A percentile compares a stretch with the other conserved stretches of the same genome.
Evolutionary conservation across 2,888 invertebrate species (phyloP).

Genomic region (Parnassius glacialis): DNA sequence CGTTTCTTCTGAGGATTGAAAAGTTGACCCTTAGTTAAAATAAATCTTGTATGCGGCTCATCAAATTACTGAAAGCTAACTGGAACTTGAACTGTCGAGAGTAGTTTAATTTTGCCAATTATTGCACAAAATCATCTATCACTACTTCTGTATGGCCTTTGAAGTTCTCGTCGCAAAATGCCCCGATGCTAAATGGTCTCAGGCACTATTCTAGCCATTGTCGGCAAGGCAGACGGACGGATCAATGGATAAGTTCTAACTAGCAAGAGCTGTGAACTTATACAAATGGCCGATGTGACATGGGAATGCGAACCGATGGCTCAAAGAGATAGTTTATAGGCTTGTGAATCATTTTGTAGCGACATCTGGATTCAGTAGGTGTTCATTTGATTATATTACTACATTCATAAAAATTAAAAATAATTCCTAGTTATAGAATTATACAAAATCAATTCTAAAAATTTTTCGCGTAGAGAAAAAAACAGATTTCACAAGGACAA

Average conservation of each 20-base stretch:
- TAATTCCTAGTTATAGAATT: too few relatives aligned
- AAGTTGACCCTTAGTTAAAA: too few relatives aligned
- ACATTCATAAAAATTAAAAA: too few relatives aligned
- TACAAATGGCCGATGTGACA: conserved; percentile 57
- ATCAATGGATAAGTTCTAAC: conserved; percentile 65
- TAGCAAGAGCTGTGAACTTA: conserved; percentile 65
- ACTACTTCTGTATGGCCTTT: conserved; percentile 27
- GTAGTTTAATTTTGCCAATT: conserved; percentile 38
- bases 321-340: conserved; percentile 29
- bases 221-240: conserved; percentile 59
- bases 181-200: conserved; percentile 38
- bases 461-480: too few relatives aligned
- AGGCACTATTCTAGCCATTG: conserved; percentile 53
- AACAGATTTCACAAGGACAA: too few relatives aligned
- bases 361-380: conserved; percentile 10
- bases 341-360: conserved; percentile 29
- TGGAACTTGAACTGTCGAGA: not conserved
- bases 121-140: conserved; percentile 48
- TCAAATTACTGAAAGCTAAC: too few relatives aligned
- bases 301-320: conserved; percentile 36
- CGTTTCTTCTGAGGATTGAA: too few relatives aligned
- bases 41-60: too few relatives aligned
- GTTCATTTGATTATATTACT: conserved; percentile 8
- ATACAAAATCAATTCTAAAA: too few relatives aligned
- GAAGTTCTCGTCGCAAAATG: conserved; percentile 29